Conservation (phyloP, 2,888 invertebrate species). For the Orchestes rusci region DNA sequence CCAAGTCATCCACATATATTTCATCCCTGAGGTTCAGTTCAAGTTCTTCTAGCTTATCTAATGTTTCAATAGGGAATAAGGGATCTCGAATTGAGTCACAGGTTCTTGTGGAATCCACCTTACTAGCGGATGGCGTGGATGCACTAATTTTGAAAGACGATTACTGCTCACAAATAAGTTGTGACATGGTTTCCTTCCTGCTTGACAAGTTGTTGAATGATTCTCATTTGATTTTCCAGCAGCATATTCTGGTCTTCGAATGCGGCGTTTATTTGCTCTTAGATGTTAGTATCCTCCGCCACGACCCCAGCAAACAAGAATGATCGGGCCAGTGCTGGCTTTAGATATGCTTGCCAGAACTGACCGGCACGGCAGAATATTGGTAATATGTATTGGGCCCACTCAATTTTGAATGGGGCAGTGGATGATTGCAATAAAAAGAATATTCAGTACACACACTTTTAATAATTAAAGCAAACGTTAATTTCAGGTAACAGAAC, state of each 20-base stretch:
- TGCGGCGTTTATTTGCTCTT: slow-evolving; percentile 7
- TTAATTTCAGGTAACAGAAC: too few species aligned
- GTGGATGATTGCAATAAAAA: too few species aligned
- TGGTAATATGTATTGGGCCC: too few species aligned
- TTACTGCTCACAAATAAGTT: background rate
- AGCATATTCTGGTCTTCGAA: slow-evolving; percentile 4
- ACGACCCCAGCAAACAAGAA: too few species aligned
- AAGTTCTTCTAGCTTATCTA: slow-evolving; percentile 10
- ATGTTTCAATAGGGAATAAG: slow-evolving; percentile 8
- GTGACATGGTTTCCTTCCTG: background rate
- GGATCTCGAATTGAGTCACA: slow-evolving; percentile 5
- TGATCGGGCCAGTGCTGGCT: too few species aligned
- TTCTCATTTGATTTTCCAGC: slow-evolving; percentile 14
- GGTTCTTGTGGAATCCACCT: background rate
- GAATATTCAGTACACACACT: too few species aligned
- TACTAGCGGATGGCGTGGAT: background rate
- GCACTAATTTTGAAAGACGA: background rate
- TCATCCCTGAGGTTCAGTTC: slow-evolving; percentile 8
- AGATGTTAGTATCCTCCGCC: too few species aligned
- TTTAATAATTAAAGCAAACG: too few species aligned
- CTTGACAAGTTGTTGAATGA: slow-evolving; percentile 10
- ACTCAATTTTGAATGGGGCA: too few species aligned
- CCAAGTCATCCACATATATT: slow-evolving; percentile 12
- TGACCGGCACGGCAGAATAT: too few species aligned
- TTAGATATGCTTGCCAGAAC: too few species aligned